phyloP scores from a whole-genome alignment of 2,888 invertebrate species.

The Silvanus unidentatus region DNA sequence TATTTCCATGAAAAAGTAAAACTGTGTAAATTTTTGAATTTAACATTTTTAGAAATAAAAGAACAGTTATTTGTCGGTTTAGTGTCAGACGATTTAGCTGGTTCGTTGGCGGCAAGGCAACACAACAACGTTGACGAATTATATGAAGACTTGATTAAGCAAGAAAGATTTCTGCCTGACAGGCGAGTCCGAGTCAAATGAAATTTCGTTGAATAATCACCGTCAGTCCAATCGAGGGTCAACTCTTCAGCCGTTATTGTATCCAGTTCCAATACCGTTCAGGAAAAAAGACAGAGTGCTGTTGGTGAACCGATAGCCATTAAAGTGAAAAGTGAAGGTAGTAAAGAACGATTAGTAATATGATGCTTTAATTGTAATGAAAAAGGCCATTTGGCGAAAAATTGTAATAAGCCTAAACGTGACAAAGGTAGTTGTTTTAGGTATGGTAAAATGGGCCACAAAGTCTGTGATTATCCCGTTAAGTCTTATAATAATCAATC shows the following conservation, averaged over 20 bases:
- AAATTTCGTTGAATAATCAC: background rate
- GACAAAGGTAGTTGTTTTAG: background rate
- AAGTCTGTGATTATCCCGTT: background rate
- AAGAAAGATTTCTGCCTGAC: background rate
- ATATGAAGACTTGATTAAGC: background rate
- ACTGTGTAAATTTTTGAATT: background rate
- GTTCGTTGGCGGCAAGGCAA: background rate
- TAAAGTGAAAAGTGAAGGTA: background rate
- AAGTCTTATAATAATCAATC: background rate
- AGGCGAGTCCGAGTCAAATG: no score
- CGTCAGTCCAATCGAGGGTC: no score
- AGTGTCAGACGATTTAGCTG: background rate
- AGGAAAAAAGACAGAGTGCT: no score
- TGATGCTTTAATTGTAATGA: background rate
- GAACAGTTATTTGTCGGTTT: background rate
- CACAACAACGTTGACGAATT: background rate
- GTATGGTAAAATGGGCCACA: background rate
- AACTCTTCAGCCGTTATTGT: background rate
- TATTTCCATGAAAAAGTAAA: background rate
- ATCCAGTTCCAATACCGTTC: background rate
- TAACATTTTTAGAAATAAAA: background rate
- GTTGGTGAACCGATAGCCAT: background rate
- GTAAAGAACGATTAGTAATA: background rate
- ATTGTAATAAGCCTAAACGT: background rate
- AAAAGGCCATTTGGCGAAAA: background rate